These are phyloP conservation scores for Hypomecis atomaria DNA, from an alignment of 2,888 invertebrate species.

Conservation along the genomic window DNA sequence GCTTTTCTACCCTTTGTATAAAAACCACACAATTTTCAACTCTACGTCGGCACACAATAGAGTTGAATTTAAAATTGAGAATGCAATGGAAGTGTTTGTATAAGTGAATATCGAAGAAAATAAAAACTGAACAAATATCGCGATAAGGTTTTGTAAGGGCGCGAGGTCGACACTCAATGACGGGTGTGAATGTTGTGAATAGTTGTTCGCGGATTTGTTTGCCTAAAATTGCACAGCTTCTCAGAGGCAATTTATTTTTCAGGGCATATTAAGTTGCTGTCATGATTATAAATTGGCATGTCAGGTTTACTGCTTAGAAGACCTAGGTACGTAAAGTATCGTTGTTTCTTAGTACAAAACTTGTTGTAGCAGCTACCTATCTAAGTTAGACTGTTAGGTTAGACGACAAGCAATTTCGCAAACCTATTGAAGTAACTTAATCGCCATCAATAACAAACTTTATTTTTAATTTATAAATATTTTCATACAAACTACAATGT, in stretches of 20 bases:
- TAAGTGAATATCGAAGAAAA: conserved; percentile 77
- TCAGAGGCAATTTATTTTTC: conserved; percentile 37
- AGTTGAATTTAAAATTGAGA: conserved; percentile 12
- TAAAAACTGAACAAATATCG: conserved; percentile 82
- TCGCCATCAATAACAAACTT: too few relatives aligned
- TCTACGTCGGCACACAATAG: conserved; percentile 37
- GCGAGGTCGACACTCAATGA: conserved; percentile 77
- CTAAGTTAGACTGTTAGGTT: too few relatives aligned
- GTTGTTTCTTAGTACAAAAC: too few relatives aligned
- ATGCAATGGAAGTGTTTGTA: conserved; percentile 52
- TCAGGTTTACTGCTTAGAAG: too few relatives aligned
- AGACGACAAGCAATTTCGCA: too few relatives aligned
- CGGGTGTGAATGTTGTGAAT: conserved; percentile 58
- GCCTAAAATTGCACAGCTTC: conserved; percentile 51
- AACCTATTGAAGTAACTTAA: too few relatives aligned
- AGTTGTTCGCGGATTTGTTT: conserved; percentile 39
- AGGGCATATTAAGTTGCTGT: too few relatives aligned
- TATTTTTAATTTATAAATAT: too few relatives aligned
- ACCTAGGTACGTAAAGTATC: too few relatives aligned
- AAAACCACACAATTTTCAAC: conserved; percentile 47
- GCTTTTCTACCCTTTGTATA: conserved; percentile 51
- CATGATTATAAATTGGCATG: too few relatives aligned
- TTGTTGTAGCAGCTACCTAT: too few relatives aligned
- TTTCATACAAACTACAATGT: too few relatives aligned
- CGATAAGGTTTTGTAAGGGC: conserved; percentile 82